Conservation (phyloP, 2,113 vertebrate genomes). For the Chlorodrepanis virens region DNA sequence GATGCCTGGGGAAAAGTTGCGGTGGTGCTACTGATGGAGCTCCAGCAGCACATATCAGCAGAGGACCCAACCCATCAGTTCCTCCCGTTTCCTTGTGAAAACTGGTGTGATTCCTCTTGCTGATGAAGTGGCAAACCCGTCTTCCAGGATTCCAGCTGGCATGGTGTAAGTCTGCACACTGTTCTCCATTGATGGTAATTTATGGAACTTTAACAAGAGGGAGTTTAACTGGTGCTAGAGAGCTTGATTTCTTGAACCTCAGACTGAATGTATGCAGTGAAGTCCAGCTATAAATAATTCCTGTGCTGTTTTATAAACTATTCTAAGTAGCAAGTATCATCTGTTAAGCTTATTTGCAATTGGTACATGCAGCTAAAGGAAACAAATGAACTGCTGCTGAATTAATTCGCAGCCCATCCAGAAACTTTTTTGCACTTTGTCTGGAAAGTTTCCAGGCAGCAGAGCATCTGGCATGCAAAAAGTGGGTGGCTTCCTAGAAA, state of each 20-base stretch:
- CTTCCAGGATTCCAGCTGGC: slow-evolving; percentile 2
- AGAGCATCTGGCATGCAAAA: slow-evolving; percentile 55
- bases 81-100: not conserved
- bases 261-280: not conserved
- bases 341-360: slow-evolving; percentile 49
- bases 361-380: slow-evolving; percentile 41
- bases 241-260: not conserved
- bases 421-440: slow-evolving; percentile 60
- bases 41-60: not conserved
- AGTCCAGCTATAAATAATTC: slow-evolving; percentile 36
- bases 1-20: not conserved
- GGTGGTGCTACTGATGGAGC: not conserved
- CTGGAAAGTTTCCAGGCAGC: slow-evolving; percentile 57
- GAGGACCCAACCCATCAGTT: not conserved
- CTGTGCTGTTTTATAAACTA: slow-evolving; percentile 22
- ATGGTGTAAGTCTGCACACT: not conserved
- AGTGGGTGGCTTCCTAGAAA: slow-evolving; percentile 27
- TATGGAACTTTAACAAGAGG: not conserved
- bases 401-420: slow-evolving; percentile 56
- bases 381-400: slow-evolving; percentile 61
- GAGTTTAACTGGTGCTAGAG: not conserved
- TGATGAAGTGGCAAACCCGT: not conserved
- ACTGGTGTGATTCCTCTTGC: not conserved
- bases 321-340: slow-evolving; percentile 40
- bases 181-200: not conserved